Base-by-base conservation (phyloP, 2,113 vertebrate genomes). In the Calyptommatus sinebrachiatus region DNA sequence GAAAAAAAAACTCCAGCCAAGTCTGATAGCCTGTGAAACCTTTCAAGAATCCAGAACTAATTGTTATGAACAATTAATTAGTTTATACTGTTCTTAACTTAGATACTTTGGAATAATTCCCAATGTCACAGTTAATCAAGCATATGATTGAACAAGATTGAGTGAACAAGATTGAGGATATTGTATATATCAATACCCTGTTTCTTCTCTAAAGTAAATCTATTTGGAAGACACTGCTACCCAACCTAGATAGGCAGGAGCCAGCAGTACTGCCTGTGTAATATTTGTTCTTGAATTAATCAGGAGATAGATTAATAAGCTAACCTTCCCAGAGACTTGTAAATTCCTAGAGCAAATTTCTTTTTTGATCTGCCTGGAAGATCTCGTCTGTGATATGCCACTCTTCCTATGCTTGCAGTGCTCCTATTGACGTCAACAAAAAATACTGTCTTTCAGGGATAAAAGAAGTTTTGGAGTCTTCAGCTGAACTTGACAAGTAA, bases 361-460 rank as follows among this genome's bases (percentile, higher is more conserved):
- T 66, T 65, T 80, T 85, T 91, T 86, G 86, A 84, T 88, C 90
- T 78, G 70, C 35, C 0, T 78, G 79, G 90, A 87, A 82, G 89
- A 81, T 88, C 90, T 87, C 80, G 87, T 85, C 79, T 92, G 78
- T 88, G 86, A 0, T 84, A 0, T 63, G 92, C 88, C 91, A 88
- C 84, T 90, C 92, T 91, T 76, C 80, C 87, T 87, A 77, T 41
- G 76, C 85, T 81, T 73, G 87, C 90, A 83, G 85, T 85, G 88
- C 88, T 82, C 85, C 57, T 75, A 70, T 86, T 93, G 92, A 93
- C 92, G 92, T 93, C 92, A 93, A 87, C 86, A 83, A 89, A 83
- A 91, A 88, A 91, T 85, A 78, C 65, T 73, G 88, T 87, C 81
- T 89, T 91, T 86, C 20, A 7, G 83, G 86, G 87, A 78, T 87